Evolutionary conservation across 2,888 invertebrate genomes (phyloP), one percentile per base, ranked within the genome.

Genomic region (Agrypnus murinus): DNA sequence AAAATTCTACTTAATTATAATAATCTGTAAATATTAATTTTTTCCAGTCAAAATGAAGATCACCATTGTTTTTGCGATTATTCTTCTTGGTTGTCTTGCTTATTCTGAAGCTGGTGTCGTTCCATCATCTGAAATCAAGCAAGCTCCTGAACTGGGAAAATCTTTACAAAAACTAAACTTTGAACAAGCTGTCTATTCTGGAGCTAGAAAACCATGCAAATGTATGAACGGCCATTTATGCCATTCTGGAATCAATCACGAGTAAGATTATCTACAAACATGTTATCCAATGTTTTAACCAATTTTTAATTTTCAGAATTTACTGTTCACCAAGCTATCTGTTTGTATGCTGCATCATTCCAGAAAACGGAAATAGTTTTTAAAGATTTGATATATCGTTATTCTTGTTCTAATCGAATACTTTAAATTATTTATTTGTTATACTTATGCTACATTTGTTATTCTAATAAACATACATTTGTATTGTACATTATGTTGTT

Each of bases 271-370:
- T 12, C 40, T 40, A n/a, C n/a, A n/a, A n/a, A 40, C 14, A 12
- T n/a, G 40, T n/a, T 40, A 40, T 1, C 12, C 6, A 12, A 40
- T 40, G 3, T 40, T 40, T 40, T 12, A 40, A 12, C n/a, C n/a
- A 7, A 12, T 40, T n/a, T 6, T 15, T 15, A 2, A 53, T 36
- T 55, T 55, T 36, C 14, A 55, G 55, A 4, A 14, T 34, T 9
- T 14, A 55, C 1, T 55, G 55, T 7, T 36, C 14, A 0, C 15
- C 15, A 14, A 55, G 36, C 14, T 55, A 55, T 36, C 17, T 55
- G 10, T 32, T 36, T 14, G 36, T 55, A 1, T 55, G 55, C 38
- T 55, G 55, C 17, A 36, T 14, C 36, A 14, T 55, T 53, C 1
- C 25, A 25, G 25, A 25, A n/a, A n/a, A n/a, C n/a, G n/a, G n/a